Evolutionary conservation across 2,797 vertebrate genomes (phyloP), one percentile per base, ranked within the genome.

Genomic region (Pipistrellus kuhlii): DNA sequence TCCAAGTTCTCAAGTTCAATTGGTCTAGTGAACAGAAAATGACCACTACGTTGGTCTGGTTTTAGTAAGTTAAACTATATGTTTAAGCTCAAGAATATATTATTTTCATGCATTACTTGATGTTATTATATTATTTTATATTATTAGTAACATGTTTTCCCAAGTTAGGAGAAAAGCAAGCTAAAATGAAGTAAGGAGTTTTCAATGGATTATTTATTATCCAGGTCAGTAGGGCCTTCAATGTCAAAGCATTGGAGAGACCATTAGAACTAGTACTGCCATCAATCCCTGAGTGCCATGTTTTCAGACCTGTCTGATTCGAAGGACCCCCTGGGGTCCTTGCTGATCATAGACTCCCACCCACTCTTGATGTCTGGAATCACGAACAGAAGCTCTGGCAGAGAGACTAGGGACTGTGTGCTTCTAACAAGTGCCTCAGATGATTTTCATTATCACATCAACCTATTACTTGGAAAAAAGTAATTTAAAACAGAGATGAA

Each of bases 401-500:
- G 21, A 82, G 17, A 13, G 59, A 12, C 57, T n/a, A 76, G 64
- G 30, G 27, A 91, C 68, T 73, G 69, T 92, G 11, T 57, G 38
- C 46, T 75, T 78, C 35, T 69, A 76, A 86, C 15, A 83, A 53
- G 46, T 57, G 23, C 15, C 38, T 83, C 15, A 25, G 73, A 82
- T 80, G 72, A 81, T 68, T 86, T 80, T 46, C 38, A 18, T 75
- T 82, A 38, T 85, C 35, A 90, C 14, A 68, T 78, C n/a, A 93
- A 73, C 53, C 15, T 84, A 77, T 85, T 48, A 25, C 38, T 57
- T 80, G 27, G 27, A 10, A 80, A 57, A 93, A 51, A 77, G 64
- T 51, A 62, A 89, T 69, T 75, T 80, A 73, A 89, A 83, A 83
- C 48, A 83, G n/a, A 91, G 53, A 38, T 32, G 59, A 84, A 89